Percentiles rank a stretch among this genome's conserved stretches.
Conservation (phyloP, 2,113 vertebrate genomes). For the Castor canadensis region DNA sequence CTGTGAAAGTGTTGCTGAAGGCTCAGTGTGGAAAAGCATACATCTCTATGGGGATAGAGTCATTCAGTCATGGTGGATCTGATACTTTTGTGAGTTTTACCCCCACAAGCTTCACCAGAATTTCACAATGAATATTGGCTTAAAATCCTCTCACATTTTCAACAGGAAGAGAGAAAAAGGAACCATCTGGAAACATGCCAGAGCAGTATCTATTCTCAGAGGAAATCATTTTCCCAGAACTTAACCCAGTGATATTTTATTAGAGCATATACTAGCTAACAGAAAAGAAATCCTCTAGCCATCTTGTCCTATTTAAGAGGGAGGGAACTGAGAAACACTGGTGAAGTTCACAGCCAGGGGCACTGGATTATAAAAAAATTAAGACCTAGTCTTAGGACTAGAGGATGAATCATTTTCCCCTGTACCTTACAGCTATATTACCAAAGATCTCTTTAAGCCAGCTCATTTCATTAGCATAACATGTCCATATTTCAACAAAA, state of each 20-base stretch:
- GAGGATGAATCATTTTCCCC: neutral
- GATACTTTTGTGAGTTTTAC: neutral
- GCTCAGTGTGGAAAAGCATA: neutral
- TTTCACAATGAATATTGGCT: neutral
- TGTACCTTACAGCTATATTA: too few species aligned
- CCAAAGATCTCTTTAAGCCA: neutral
- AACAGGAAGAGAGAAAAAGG: rapidly evolving
- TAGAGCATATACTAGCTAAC: neutral
- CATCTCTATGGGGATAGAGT: too few species aligned
- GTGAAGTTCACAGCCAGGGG: neutral
- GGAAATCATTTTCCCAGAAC: neutral
- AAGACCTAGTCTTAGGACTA: neutral
- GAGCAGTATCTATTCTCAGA: neutral
- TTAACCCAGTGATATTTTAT: neutral
- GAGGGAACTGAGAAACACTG: neutral
- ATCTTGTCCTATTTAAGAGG: neutral
- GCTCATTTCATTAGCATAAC: neutral
- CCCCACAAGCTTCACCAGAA: neutral
- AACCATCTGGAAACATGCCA: neutral
- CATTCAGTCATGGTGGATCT: neutral
- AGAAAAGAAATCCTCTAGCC: neutral
- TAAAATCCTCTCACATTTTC: neutral
- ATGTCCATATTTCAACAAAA: neutral
- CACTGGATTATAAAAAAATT: neutral
- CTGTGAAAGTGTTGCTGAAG: neutral